These are phyloP conservation scores for Pantala flavescens DNA, from an alignment of 1,140 invertebrate genomes.

Conservation along the genomic window DNA sequence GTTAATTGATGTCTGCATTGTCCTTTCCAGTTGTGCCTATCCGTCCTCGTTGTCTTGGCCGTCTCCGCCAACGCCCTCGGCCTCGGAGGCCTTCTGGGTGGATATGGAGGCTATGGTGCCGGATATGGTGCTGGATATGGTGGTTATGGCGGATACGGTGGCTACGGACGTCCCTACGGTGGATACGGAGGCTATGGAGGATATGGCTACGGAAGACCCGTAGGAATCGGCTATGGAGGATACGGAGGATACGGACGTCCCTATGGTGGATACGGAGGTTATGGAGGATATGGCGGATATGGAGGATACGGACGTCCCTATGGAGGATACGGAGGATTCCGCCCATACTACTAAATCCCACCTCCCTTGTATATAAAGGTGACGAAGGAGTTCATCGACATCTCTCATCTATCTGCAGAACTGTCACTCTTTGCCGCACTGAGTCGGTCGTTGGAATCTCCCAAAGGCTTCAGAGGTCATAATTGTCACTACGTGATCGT, in stretches of 20 bases:
- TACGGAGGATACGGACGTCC: background rate
- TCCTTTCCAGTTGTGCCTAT: background rate
- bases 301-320: too few species aligned
- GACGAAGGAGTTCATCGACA: too few species aligned
- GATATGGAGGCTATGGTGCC: background rate
- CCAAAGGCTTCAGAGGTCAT: too few species aligned
- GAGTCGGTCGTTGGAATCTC: too few species aligned
- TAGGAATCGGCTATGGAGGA: background rate
- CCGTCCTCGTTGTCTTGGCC: background rate
- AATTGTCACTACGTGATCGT: too few species aligned
- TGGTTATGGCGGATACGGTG: background rate
- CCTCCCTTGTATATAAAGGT: too few species aligned
- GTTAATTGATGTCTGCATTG: background rate
- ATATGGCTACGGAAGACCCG: background rate
- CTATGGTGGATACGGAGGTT: background rate
- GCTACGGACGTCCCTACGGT: background rate
- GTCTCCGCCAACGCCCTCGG: background rate
- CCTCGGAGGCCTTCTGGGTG: background rate
- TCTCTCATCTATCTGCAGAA: too few species aligned
- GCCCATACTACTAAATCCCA: too few species aligned
- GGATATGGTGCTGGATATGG: background rate
- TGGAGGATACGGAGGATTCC: too few species aligned
- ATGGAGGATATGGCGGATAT: background rate
- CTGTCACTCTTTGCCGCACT: too few species aligned
- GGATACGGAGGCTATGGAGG: background rate